These are phyloP conservation scores for Dreissena polymorpha DNA, from an alignment of 1,140 invertebrate species.

Conservation along the genomic window DNA sequence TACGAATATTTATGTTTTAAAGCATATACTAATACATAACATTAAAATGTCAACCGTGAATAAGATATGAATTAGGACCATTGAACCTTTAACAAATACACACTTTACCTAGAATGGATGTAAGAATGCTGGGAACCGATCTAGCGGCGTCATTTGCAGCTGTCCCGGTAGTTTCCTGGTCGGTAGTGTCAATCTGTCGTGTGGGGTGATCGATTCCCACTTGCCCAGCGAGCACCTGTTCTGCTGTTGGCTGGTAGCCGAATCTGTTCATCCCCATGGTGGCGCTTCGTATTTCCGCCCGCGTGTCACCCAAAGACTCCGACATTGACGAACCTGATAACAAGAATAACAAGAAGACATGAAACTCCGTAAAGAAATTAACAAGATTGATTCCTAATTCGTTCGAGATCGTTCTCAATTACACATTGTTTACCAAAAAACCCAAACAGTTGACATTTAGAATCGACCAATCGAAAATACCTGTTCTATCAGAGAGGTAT, in stretches of 20 bases:
- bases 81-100: background rate
- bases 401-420: too few relatives aligned
- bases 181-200: slow-evolving; percentile 33
- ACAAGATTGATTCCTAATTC: too few relatives aligned
- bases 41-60: too few relatives aligned
- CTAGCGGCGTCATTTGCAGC: background rate
- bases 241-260: slow-evolving; percentile 40
- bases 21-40: too few relatives aligned
- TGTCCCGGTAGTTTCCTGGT: slow-evolving; percentile 14
- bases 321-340: slow-evolving; percentile 28
- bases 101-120: slow-evolving; percentile 21
- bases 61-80: too few relatives aligned
- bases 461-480: background rate
- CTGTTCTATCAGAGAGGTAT: slow-evolving; percentile 15
- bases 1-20: too few relatives aligned
- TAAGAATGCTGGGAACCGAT: slow-evolving; percentile 26
- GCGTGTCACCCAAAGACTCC: slow-evolving; percentile 10
- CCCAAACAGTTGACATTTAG: too few relatives aligned
- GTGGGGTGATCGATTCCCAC: slow-evolving; percentile 38
- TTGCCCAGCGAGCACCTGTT: slow-evolving; percentile 40
- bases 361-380: background rate
- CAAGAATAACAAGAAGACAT: background rate
- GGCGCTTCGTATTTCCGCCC: slow-evolving; percentile 38
- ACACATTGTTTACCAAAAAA: too few relatives aligned
- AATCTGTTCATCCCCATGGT: slow-evolving; percentile 27